Evolutionary conservation across 2,113 vertebrate genomes (phyloP).

Genomic region (Chloropsis hardwickii): DNA sequence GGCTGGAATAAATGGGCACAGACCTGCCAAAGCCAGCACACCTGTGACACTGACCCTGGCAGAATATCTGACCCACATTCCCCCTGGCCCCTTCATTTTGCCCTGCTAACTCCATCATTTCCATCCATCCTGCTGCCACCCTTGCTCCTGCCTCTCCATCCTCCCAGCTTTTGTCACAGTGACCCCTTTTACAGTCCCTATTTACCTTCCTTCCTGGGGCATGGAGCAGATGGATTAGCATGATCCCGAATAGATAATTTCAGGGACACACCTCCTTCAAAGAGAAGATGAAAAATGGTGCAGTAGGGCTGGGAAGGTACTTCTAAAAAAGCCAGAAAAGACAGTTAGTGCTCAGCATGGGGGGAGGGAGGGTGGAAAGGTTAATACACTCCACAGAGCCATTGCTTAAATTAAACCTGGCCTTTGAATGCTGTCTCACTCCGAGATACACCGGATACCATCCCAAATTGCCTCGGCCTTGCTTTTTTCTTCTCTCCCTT

Average conservation of each 20-base stretch:
- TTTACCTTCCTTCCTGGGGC: neutral
- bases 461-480: slow-evolving; percentile 17
- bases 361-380: neutral
- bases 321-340: slow-evolving; percentile 39
- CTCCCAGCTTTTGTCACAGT: neutral
- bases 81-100: neutral
- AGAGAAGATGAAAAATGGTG: neutral
- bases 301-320: neutral
- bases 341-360: slow-evolving; percentile 21
- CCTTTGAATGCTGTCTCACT: slow-evolving; percentile 40
- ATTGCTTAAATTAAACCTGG: slow-evolving; percentile 65
- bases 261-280: neutral
- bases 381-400: slow-evolving; percentile 25
- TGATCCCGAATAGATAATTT: neutral
- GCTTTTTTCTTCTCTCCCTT: slow-evolving; percentile 2
- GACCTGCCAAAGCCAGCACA: neutral
- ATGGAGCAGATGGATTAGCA: neutral
- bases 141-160: neutral
- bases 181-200: neutral
- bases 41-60: neutral
- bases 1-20: neutral
- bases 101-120: neutral
- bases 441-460: neutral
- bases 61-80: neutral
- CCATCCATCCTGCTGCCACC: neutral